Base-by-base conservation (phyloP, 2,888 invertebrate genomes). In the Allolobophora icterica region DNA sequence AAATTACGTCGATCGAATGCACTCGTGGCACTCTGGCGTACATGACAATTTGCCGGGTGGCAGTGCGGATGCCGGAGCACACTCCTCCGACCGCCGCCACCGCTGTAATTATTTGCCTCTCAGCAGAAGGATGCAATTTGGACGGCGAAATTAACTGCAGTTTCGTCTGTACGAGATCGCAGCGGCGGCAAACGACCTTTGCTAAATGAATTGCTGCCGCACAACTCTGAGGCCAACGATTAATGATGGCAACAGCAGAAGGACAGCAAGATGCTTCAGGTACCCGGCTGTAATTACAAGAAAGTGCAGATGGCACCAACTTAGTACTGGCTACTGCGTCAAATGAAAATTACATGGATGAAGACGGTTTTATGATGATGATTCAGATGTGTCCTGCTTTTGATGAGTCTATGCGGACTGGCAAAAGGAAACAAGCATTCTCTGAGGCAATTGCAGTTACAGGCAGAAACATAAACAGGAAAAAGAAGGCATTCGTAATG, bases 61-160 rank as follows among this genome's bases (percentile, higher is more conserved):
- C 87, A 87, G 87, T 35, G 87, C 21, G 38, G 34, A 38, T 87
- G 87, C 87, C 87, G 19, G 38, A 34, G 87, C 87, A 38, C 34
- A 87, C 38, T 87, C 87, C 87, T 30, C 30, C 87, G n/a, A 13
- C 30, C 13, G 87, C 13, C 84, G 84, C 11, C 84, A 17, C 6
- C 13, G 87, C 35, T 87, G 35, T 87, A 87, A 87, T 87, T 87
- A 87, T 87, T 34, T 38, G 87, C 87, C 38, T 34, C 87, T 35
- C 87, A 38, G 87, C 87, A 38, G 87, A 34, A 87, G 87, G 87
- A 87, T 38, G 87, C 87, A 87, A 87, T 87, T 87, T 87, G 87
- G 87, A 34, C 87, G 87, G 87, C 35, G 87, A 87, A 87, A 87
- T 87, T 87, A 87, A 87, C 87, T 87, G 87, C 35, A 34, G 87